Conservation (phyloP, 2,113 vertebrate species). For the Albula goreensis region DNA sequence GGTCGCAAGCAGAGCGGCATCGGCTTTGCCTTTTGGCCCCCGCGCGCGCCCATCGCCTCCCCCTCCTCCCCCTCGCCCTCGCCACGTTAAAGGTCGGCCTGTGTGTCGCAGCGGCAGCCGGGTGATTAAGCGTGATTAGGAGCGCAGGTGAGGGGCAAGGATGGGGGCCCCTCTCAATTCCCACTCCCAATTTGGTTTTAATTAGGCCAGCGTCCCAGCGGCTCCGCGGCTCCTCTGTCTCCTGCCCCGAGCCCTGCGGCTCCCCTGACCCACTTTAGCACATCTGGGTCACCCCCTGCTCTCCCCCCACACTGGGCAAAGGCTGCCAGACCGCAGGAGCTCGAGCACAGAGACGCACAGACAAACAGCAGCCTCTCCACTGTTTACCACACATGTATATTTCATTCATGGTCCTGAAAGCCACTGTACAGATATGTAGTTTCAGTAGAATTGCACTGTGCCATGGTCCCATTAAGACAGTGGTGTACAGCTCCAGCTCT, state of each 20-base stretch:
- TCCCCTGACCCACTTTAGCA: constrained; percentile 12
- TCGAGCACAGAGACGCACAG: background rate
- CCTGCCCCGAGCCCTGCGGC: background rate
- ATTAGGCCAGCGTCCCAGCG: constrained; percentile 24
- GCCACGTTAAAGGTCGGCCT: background rate
- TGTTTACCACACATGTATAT: background rate
- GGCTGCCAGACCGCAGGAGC: background rate
- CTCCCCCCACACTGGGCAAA: background rate
- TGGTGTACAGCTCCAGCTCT: too few species aligned
- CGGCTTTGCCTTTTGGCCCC: too few species aligned
- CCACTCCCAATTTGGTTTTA: constrained; percentile 37
- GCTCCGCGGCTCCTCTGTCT: background rate
- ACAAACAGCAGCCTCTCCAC: background rate
- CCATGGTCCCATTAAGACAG: too few species aligned
- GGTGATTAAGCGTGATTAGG: background rate
- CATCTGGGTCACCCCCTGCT: constrained; percentile 11
- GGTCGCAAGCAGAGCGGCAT: too few species aligned
- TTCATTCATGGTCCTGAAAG: background rate
- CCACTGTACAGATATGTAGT: too few species aligned
- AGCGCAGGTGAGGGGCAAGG: constrained; percentile 7
- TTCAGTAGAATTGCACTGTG: too few species aligned
- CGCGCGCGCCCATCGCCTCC: too few species aligned
- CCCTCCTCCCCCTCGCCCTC: background rate
- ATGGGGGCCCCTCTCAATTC: constrained; percentile 26
- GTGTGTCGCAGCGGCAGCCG: background rate